Percentiles rank a stretch among this genome's conserved stretches.
Conservation (phyloP, 1,140 invertebrate species). For the Diprion similis region DNA sequence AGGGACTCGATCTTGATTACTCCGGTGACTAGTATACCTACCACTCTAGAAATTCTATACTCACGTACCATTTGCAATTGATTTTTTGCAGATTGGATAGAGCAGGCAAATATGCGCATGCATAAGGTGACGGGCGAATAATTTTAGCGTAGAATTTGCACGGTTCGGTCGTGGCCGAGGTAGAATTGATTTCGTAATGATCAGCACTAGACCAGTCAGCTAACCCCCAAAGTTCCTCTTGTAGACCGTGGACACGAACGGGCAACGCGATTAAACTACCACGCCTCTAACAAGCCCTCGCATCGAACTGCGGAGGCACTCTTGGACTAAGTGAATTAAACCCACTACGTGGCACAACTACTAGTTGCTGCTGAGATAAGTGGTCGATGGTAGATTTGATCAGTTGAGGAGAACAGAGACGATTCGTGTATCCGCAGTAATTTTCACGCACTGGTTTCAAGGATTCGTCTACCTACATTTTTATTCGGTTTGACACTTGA, state of each 20-base stretch:
- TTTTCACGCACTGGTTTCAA: too few species aligned
- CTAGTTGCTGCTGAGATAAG: not conserved
- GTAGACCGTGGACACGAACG: constrained; percentile 14
- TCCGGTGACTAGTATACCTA: too few species aligned
- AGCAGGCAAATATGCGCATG: too few species aligned
- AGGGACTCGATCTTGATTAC: too few species aligned
- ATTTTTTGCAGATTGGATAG: too few species aligned
- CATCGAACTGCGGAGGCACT: constrained; percentile 17
- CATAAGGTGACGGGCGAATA: too few species aligned
- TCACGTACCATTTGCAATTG: too few species aligned
- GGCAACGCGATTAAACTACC: constrained; percentile 46
- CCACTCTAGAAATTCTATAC: too few species aligned
- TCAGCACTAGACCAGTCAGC: not conserved
- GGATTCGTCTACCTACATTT: too few species aligned
- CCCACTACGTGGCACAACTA: constrained; percentile 18
- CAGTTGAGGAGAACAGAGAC: not conserved
- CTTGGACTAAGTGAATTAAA: constrained; percentile 49
- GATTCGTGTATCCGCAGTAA: not conserved
- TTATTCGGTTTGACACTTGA: too few species aligned
- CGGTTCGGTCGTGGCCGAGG: not conserved
- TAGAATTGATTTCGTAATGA: not conserved
- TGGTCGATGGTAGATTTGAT: not conserved
- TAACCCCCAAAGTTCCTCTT: not conserved
- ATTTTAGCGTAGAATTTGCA: not conserved
- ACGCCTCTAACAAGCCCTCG: constrained; percentile 39